A percentile compares a stretch with the other conserved stretches of the same genome.
phyloP scores from a whole-genome alignment of 2,888 invertebrate species.

The Ischnura elegans region DNA sequence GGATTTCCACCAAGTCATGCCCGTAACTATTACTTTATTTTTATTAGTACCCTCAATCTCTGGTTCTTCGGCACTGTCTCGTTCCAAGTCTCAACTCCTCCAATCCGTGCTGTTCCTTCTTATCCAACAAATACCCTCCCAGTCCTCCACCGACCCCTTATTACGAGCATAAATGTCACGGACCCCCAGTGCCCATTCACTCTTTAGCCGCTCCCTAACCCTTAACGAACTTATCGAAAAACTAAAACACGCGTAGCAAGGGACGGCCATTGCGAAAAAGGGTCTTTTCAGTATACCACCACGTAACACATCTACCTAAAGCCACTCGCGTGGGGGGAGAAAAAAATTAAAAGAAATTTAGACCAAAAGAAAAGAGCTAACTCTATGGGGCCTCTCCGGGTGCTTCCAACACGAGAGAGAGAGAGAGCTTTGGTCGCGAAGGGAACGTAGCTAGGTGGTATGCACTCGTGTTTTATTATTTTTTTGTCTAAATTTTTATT shows the following conservation, averaged over 20 bases:
- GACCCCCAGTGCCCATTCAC: conserved; percentile 62
- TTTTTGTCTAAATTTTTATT: not conserved
- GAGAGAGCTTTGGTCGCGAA: not conserved
- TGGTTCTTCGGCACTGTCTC: not conserved
- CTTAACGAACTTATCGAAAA: conserved; percentile 58
- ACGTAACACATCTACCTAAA: conserved; percentile 56
- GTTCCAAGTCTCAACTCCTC: no score
- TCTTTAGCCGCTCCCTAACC: not conserved
- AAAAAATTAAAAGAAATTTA: not conserved
- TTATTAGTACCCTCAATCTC: conserved; percentile 25
- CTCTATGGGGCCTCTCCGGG: not conserved
- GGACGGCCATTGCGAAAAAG: conserved; percentile 53
- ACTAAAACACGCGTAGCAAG: conserved; percentile 13
- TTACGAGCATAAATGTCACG: conserved; percentile 66
- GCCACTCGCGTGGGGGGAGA: conserved; percentile 38
- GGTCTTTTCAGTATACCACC: conserved; percentile 57
- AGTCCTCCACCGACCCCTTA: not conserved
- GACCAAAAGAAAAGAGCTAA: not conserved
- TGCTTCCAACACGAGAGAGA: conserved; percentile 36
- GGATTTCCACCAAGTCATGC: no score
- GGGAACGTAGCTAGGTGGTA: conserved; percentile 12
- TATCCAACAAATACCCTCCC: not conserved
- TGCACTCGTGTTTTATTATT: not conserved
- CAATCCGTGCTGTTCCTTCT: not conserved
- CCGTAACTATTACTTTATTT: no score